Conservation (phyloP, 1,140 invertebrate species). For the Cydia pomonella region DNA sequence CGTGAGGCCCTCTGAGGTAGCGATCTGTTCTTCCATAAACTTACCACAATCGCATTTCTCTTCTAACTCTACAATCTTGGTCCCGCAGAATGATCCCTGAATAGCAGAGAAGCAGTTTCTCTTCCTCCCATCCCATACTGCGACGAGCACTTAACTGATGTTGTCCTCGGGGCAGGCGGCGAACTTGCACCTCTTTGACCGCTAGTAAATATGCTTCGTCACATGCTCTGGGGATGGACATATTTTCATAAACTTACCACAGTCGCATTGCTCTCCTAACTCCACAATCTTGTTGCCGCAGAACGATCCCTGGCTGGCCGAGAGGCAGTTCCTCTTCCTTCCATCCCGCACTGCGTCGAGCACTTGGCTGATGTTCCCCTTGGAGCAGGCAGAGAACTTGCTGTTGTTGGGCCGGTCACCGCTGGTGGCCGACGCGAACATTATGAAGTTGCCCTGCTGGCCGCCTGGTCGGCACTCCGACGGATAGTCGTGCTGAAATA, state of each 20-base stretch:
- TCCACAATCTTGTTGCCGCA: conserved; percentile 99
- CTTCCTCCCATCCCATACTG: conserved; percentile 94
- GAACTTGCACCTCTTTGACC: conserved; percentile 97
- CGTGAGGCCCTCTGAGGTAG: conserved; percentile 85
- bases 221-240: no score
- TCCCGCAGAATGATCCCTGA: conserved; percentile 98
- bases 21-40: background rate
- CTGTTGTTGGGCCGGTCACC: conserved; percentile 97
- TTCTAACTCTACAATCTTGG: conserved; percentile 98
- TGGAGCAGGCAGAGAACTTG: conserved; percentile 95
- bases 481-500: conserved; percentile 95
- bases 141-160: conserved; percentile 96
- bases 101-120: conserved; percentile 96
- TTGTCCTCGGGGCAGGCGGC: conserved; percentile 96
- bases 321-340: conserved; percentile 97
- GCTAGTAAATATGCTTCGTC: conserved; percentile 37
- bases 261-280: conserved; percentile 98
- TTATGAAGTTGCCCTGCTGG: conserved; percentile 95
- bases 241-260: conserved; percentile 58
- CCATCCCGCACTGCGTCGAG: conserved; percentile 94
- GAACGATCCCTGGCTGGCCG: conserved; percentile 95
- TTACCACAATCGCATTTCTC: conserved; percentile 97
- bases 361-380: conserved; percentile 97
- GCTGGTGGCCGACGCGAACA: conserved; percentile 98
- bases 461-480: conserved; percentile 95